Evolutionary conservation across 2,888 invertebrate species (phyloP), one percentile per base, ranked within the genome.

Genomic region (Volucella bombylans): DNA sequence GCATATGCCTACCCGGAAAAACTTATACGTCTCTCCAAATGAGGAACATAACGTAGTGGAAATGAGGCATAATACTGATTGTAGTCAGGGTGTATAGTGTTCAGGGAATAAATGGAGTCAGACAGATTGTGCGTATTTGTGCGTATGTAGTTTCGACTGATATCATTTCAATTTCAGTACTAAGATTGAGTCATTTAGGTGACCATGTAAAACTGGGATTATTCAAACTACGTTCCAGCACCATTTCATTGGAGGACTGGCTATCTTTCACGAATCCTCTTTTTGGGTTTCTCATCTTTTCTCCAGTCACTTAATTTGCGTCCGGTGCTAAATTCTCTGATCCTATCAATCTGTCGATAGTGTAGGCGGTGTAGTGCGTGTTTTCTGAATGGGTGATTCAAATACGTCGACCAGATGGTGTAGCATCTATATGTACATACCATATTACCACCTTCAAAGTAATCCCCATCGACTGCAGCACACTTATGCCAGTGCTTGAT

Each of bases 201-300:
- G 88, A 78, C 39, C 89, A 87, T 18, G 87, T 73, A 61, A 88
- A 88, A 39, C 72, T 87, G 3, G 87, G 43, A 2, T 85, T 87
- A 49, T 71, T 87, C n/a, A 74, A 86, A 71, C 68, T 87, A 87
- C 71, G 86, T 67, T 87, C 87, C 38, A 89, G 88, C 68, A 91
- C 91, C 82, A 18, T 18, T 18, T 92, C 91, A 87, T 92, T 94
- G 55, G 96, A 96, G 91, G 97, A 97, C 95, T 96, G 77, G 96
- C 96, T 88, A 97, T 97, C 92, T 96, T 96, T 96, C 96, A 89
- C 95, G 94, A 72, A 97, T 96, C 89, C 96, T 96, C 87, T 94
- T 94, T 91, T 95, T 95, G 86, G 96, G 96, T 89, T 95, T 94
- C 87, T 96, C 95, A 91, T 96, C 96, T 91, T 95, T 95, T 77